Evolutionary conservation across 2,888 invertebrate species (phyloP).

Genomic region (Empis livida): DNA sequence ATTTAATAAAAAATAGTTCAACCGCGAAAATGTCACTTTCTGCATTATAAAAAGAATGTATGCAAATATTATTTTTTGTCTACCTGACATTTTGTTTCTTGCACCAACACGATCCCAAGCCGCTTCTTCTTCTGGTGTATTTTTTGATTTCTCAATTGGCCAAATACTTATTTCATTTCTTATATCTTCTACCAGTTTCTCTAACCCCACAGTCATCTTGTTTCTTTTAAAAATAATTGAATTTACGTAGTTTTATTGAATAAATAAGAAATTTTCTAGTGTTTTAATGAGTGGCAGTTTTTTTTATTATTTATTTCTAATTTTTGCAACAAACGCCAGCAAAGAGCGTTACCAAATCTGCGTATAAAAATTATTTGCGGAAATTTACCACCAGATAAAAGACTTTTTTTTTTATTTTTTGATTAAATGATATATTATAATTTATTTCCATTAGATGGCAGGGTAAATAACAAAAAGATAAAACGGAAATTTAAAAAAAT

Average conservation of each 20-base stretch:
- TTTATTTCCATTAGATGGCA: too few species aligned
- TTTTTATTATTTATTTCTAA: too few species aligned
- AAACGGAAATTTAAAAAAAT: too few species aligned
- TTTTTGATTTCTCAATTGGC: constrained; percentile 13
- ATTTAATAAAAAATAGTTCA: neutral
- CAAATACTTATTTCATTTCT: constrained; percentile 28
- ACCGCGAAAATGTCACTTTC: neutral
- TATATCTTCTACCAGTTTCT: constrained; percentile 31
- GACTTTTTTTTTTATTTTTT: too few species aligned
- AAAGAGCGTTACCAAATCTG: too few species aligned
- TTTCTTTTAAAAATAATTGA: neutral
- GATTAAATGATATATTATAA: too few species aligned
- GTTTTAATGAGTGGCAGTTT: neutral
- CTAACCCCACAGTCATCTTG: constrained; percentile 31
- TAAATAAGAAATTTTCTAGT: neutral
- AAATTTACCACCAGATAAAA: too few species aligned
- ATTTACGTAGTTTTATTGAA: neutral
- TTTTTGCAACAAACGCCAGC: too few species aligned
- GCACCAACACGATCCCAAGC: constrained; percentile 31
- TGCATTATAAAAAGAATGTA: too few species aligned
- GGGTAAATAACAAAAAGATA: too few species aligned
- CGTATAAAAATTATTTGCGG: too few species aligned
- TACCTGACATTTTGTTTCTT: constrained; percentile 30
- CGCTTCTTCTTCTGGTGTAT: constrained; percentile 24
- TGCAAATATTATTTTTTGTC: neutral